Conservation (phyloP, 1,140 invertebrate species). For the Gerris buenoi region DNA sequence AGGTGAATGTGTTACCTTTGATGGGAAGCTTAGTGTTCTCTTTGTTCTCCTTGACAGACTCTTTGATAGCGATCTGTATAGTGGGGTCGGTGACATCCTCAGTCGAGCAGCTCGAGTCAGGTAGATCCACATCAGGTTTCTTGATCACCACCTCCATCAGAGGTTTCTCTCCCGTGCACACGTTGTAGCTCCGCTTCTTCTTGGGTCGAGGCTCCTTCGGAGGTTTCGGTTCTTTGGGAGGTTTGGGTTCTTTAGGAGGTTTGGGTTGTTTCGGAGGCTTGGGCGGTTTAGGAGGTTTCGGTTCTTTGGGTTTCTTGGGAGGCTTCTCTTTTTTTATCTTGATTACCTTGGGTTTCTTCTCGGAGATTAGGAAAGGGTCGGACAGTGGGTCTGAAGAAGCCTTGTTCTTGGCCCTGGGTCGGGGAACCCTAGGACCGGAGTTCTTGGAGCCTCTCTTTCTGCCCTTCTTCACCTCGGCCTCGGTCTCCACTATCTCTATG, state of each 20-base stretch:
- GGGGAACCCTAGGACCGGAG: background rate
- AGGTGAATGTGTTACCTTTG: background rate
- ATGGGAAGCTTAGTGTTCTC: background rate
- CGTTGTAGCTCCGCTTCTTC: slow-evolving; percentile 30
- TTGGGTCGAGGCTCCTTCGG: slow-evolving; percentile 37
- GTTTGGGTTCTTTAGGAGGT: slow-evolving; percentile 45
- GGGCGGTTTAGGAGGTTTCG: slow-evolving; percentile 40
- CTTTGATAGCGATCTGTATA: background rate
- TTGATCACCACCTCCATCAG: background rate
- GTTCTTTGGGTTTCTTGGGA: slow-evolving; percentile 54
- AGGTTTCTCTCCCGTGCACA: background rate
- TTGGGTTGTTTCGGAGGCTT: slow-evolving; percentile 47
- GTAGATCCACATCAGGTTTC: background rate
- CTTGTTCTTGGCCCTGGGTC: background rate
- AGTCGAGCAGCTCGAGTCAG: background rate
- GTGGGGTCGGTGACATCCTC: background rate
- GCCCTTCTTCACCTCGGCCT: background rate
- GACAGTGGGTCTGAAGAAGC: background rate
- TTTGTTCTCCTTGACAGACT: background rate
- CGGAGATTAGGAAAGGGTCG: background rate
- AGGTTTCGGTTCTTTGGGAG: slow-evolving; percentile 44
- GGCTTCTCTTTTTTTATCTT: background rate
- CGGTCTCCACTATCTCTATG: background rate
- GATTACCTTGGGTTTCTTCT: background rate
- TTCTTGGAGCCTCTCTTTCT: background rate